Base-by-base conservation (phyloP, 92 coral and sea anemone genomes). In the Siderastrea siderea region DNA sequence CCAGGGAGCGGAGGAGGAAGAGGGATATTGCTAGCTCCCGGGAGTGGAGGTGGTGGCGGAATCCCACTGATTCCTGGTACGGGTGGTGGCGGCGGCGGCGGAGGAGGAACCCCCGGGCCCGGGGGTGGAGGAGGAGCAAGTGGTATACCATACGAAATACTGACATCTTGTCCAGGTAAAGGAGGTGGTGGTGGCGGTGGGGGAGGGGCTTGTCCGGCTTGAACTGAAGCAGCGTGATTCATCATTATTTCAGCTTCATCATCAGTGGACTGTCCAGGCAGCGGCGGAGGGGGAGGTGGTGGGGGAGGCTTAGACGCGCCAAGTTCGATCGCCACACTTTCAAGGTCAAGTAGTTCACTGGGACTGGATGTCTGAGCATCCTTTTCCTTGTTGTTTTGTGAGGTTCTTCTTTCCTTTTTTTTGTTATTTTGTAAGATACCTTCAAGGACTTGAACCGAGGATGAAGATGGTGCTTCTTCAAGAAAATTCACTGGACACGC, bases 31-130 rank as follows among this genome's bases (percentile, higher is more conserved):
- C 69, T 48, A 43, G 43, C 52, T 43, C 93, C 87, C 10, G 91
- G 90, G 1, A 84, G 69, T 3, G 90, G 93, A 4, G 95, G 90
- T 8, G 93, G 93, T n/a, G 89, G 80, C 0, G 92, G 91, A 4
- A 84, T 58, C 1, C 92, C 92, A 1, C 66, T 66, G 74, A 74
- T 74, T 26, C 90, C 94, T 15, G 65, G 62, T 1, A 68, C 15
- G 7, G 80, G 87, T 9, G 87, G 91, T 19, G 91, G 98, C 7
- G 89, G 91, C 0, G 96, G 97, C 0, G 90, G 91, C 58, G 81
- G 87, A 13, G 84, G 78, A 5, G 84, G 47, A 46, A 44, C 69
- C 0, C 3, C 81, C 15, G 75, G 65, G 14, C 62, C 75, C 47
- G 64, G 61, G 2, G 49, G 70, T 2, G 71, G 66, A 6, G 87